Evolutionary conservation across 53 echinoderm and acorn worm species (phyloP).

Genomic region (Temnopleurus reevesii): DNA sequence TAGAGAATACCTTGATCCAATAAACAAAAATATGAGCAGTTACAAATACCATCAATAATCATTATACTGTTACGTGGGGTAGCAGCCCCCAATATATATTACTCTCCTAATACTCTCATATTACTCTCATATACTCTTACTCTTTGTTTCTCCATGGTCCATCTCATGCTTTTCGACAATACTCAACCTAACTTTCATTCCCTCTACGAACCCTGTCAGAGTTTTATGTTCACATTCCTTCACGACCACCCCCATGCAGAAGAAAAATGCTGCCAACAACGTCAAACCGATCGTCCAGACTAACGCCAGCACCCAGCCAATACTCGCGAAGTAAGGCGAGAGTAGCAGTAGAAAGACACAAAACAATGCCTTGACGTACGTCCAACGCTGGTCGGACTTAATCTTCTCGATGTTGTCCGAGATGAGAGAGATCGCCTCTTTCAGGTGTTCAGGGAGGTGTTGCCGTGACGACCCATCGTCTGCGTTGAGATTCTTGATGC

Average conservation of each 20-base stretch:
- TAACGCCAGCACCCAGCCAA: constrained; percentile 23
- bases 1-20: no score
- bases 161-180: not conserved
- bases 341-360: constrained; percentile 42
- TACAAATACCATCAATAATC: no score
- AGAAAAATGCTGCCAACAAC: not conserved
- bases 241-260: constrained; percentile 41
- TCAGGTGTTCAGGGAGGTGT: constrained; percentile 38
- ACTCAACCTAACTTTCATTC: constrained; percentile 37
- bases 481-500: not conserved
- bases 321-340: not conserved
- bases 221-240: constrained; percentile 60
- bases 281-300: constrained; percentile 40
- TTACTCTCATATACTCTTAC: no score
- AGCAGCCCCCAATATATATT: no score
- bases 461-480: not conserved
- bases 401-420: not conserved
- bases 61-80: no score
- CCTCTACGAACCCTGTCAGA: constrained; percentile 46
- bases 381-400: constrained; percentile 10
- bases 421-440: constrained; percentile 38
- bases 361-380: constrained; percentile 36
- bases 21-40: no score
- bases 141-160: not conserved
- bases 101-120: no score